These are phyloP conservation scores for Ennomos quercinarius DNA, from an alignment of 2,888 invertebrate species.

Conservation along the genomic window DNA sequence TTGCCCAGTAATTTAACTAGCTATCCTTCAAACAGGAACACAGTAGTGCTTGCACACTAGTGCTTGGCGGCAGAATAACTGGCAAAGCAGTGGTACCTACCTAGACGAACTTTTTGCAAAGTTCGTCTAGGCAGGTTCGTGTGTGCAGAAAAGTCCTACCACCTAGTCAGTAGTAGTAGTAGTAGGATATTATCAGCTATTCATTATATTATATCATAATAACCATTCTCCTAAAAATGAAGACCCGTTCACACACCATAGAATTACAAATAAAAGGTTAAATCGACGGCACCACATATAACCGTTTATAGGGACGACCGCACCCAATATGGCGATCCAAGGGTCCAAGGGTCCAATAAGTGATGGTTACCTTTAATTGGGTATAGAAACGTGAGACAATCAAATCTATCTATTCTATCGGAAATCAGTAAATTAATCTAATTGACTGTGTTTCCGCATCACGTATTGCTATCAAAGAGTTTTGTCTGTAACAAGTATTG, in stretches of 20 bases:
- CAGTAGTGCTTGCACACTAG: too few relatives aligned
- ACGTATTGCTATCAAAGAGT: slow-evolving; percentile 3
- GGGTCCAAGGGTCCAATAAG: slow-evolving; percentile 13
- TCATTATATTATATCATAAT: too few relatives aligned
- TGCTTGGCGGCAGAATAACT: too few relatives aligned
- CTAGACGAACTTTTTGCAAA: too few relatives aligned
- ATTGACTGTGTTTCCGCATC: slow-evolving; percentile 20
- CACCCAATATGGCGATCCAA: slow-evolving; percentile 3
- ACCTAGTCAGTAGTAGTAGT: too few relatives aligned
- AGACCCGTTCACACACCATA: slow-evolving; percentile 17
- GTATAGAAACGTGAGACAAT: slow-evolving; percentile 17
- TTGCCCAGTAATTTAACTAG: too few relatives aligned
- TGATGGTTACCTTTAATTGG: slow-evolving; percentile 18
- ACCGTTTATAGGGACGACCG: slow-evolving; percentile 14
- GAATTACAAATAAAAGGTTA: slow-evolving; percentile 1
- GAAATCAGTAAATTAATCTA: slow-evolving; percentile 22
- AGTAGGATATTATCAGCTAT: too few relatives aligned
- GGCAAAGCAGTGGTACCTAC: too few relatives aligned
- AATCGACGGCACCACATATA: slow-evolving; percentile 12
- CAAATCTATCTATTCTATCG: slow-evolving; percentile 14
- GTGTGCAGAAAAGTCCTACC: too few relatives aligned
- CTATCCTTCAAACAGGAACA: too few relatives aligned
- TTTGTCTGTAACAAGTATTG: too few relatives aligned
- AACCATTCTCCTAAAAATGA: background rate
- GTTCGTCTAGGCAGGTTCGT: too few relatives aligned